Evolutionary conservation across 1,140 invertebrate genomes (phyloP), one percentile per base, ranked within the genome.

Genomic region (Sinella curviseta): DNA sequence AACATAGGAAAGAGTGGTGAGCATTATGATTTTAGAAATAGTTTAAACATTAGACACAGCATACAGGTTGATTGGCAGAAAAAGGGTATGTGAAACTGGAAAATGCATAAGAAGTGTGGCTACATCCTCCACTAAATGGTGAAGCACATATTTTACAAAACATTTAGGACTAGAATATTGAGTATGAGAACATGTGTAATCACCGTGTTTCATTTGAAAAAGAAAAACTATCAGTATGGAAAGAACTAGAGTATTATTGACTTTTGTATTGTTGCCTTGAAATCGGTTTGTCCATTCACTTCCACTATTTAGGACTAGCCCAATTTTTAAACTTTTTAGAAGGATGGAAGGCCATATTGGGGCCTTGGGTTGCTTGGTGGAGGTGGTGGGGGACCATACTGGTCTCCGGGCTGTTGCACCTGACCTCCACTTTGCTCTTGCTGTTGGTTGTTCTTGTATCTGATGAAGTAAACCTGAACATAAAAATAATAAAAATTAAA

Each of bases 401-500:
- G 24, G 57, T 16, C 57, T 8, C 3, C 3, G 2, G 26, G 26
- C 31, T 70, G 65, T 31, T 33, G 28, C 12, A 1, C 8, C 12
- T 30, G 65, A 31, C 28, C 28, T 31, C 65, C 65, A 33, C n/a
- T 14, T 24, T 70, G 65, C 31, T 70, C 26, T 33, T 33, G 28
- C 31, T 33, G 28, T n/a, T 70, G 26, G 30, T 70, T 26, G n/a
- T 60, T 70, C 30, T 70, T 70, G 30, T 70, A 70, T 2, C 65
- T 24, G 65, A 70, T 70, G 31, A 70, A 70, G 24, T 70, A 70
- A 30, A 70, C 55, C 24, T 60, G n/a, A 48, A 48, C 39, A 48
- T 4, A 48, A 4, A 48, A 48, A 48, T 48, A 48, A n/a, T n/a
- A n/a, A n/a, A n/a, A n/a, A n/a, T n/a, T n/a, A n/a, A n/a, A n/a